Evolutionary conservation across 30 jellyfish, hydroid and myxozoan genomes (phyloP).

Genomic region (Catostylus mosaicus): DNA sequence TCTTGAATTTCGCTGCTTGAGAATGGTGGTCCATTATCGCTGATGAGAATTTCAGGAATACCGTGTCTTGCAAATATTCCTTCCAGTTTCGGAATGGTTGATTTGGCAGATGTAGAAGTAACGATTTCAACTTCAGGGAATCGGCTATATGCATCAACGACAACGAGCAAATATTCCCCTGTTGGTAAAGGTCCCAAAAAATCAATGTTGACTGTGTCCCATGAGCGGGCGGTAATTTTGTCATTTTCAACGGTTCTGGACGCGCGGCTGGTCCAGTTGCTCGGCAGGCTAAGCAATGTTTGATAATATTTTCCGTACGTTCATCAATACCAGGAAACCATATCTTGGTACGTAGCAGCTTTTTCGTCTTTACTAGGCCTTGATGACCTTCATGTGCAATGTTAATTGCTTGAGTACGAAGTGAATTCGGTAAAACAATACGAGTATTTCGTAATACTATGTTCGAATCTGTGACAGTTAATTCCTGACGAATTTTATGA

Average conservation of each 20-base stretch:
- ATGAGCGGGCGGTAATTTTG: neutral
- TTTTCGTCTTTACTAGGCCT: conserved; percentile 49
- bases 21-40: conserved; percentile 49
- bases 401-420: conserved; percentile 25
- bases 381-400: conserved; percentile 38
- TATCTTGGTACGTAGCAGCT: conserved; percentile 25
- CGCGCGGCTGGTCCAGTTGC: conserved; percentile 50
- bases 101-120: conserved; percentile 31
- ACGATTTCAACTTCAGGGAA: no score
- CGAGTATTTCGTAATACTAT: conserved; percentile 11
- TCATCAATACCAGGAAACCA: conserved; percentile 59
- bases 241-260: conserved; percentile 27
- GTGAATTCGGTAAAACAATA: conserved; percentile 28
- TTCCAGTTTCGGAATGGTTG: conserved; percentile 21
- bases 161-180: no score
- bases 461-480: conserved; percentile 23
- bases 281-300: conserved; percentile 34
- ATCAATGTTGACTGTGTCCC: no score
- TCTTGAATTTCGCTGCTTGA: conserved; percentile 38
- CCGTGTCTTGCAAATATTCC: conserved; percentile 23
- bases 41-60: conserved; percentile 21
- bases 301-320: conserved; percentile 11
- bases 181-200: no score
- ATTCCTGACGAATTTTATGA: conserved; percentile 25
- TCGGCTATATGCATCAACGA: no score